Evolutionary conservation across 2,888 invertebrate genomes (phyloP), one percentile per base, ranked within the genome.

Genomic region (Apodemia duryi): DNA sequence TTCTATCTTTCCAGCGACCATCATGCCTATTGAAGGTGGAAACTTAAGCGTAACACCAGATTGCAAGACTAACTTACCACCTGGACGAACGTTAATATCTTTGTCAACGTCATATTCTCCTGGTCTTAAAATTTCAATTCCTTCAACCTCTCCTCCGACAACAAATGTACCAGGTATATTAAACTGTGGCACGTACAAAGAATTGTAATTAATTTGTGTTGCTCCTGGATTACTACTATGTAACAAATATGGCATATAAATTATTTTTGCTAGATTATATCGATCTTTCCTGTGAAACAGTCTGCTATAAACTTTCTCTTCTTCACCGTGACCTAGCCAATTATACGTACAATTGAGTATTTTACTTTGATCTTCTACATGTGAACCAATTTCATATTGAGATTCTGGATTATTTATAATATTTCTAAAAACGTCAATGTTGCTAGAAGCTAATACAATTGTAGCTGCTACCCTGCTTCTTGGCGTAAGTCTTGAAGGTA

Each of bases 21-120:
- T 97, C 93, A 99, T 97, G 9, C 99, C 98, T 65, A 99, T 95
- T 35, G 97, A 95, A 1, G 98, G 97, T 65, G 97, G 97, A 84
- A 99, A 99, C 74, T 94, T 94, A 21, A 99, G 88, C 0, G 95
- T 97, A 0, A 98, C 97, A 0, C 98, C 98, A 0, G 97, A 95
- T 68, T 97, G 95, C 2, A 99, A 92, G 13, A 96, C 95, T 57
- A 99, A 90, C 82, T 96, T 96, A 6, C 98, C 98, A n/a, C 97
- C 98, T 0, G 98, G 98, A 41, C 98, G 89, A 49, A 99, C 95
- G 79, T 97, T 98, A 62, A 99, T 98, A 81, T 99, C 99, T 76
- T 97, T 95, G 67, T 96, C 96, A 0, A 99, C 99, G 9, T 95
- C 93, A 80, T 99, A 99, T 73, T 97, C 96, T 13, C 98, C 98